These are phyloP conservation scores for Takifugu bimaculatus DNA, from an alignment of 2,113 vertebrate species.

Conservation along the genomic window DNA sequence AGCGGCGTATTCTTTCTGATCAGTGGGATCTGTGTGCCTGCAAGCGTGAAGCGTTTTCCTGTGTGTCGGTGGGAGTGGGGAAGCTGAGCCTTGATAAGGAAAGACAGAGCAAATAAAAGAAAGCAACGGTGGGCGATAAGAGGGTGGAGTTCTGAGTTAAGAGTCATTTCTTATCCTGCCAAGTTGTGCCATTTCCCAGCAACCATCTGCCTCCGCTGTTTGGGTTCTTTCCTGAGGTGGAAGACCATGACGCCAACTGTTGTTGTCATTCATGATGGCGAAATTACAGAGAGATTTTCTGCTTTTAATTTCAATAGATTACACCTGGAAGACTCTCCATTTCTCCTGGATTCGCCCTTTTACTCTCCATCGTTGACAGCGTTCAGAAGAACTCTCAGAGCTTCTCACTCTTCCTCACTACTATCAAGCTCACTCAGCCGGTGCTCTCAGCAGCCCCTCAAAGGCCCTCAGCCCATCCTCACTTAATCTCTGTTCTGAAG, in stretches of 20 bases:
- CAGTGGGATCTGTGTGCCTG: slow-evolving; percentile 26
- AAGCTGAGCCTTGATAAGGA: slow-evolving; percentile 31
- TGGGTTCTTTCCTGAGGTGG: background rate
- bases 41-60: slow-evolving; percentile 9
- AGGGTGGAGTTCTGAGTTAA: slow-evolving; percentile 3
- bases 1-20: slow-evolving; percentile 58
- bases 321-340: slow-evolving; percentile 49
- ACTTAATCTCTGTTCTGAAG: slow-evolving; percentile 34
- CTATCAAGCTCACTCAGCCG: slow-evolving; percentile 28
- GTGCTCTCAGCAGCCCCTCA: slow-evolving; percentile 20
- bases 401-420: slow-evolving; percentile 10
- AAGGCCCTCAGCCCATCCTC: slow-evolving; percentile 32
- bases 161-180: slow-evolving; percentile 1
- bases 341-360: slow-evolving; percentile 48
- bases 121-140: slow-evolving; percentile 11
- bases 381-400: slow-evolving; percentile 37
- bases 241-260: too few relatives aligned
- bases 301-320: slow-evolving; percentile 53
- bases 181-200: background rate
- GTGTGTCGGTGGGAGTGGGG: slow-evolving; percentile 20
- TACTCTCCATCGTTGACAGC: slow-evolving; percentile 42
- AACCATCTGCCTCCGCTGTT: background rate
- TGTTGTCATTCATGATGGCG: background rate
- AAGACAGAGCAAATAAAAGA: slow-evolving; percentile 36
- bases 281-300: slow-evolving; percentile 25